Conservation (phyloP, 2,797 vertebrate species). For the Eleutherodactylus coqui region DNA sequence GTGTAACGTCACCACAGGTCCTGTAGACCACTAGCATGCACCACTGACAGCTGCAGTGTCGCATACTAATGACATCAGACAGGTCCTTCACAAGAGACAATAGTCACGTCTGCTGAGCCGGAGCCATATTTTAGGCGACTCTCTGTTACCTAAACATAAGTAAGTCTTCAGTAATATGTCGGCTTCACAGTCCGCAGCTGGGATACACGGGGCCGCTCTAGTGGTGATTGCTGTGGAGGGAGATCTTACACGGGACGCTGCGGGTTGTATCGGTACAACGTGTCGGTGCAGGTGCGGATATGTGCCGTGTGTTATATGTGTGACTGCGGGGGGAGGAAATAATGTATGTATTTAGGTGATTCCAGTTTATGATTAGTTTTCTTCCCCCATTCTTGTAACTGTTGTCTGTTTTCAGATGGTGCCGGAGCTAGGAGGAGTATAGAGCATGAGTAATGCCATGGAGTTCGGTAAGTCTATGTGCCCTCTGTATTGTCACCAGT, state of each 20-base stretch:
- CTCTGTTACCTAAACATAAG: neutral
- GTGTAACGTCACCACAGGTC: neutral
- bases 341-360: too few species aligned
- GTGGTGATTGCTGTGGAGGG: neutral
- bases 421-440: neutral
- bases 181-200: neutral
- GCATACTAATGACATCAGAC: neutral
- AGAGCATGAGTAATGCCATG: neutral
- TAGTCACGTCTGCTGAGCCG: neutral
- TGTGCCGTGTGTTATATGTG: too few species aligned
- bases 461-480: neutral
- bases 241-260: neutral
- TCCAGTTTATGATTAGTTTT: too few species aligned
- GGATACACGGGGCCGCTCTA: neutral
- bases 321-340: too few species aligned
- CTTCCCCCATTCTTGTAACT: neutral
- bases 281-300: too few species aligned
- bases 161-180: slow-evolving; percentile 7
- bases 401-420: neutral
- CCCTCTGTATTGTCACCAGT: neutral
- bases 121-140: slow-evolving; percentile 3
- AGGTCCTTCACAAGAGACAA: too few species aligned
- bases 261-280: too few species aligned
- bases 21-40: neutral
- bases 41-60: neutral